Percentiles rank a stretch among this genome's conserved stretches.
Evolutionary conservation across 1,140 invertebrate genomes (phyloP).

Genomic region (Drosophila oshimai): DNA sequence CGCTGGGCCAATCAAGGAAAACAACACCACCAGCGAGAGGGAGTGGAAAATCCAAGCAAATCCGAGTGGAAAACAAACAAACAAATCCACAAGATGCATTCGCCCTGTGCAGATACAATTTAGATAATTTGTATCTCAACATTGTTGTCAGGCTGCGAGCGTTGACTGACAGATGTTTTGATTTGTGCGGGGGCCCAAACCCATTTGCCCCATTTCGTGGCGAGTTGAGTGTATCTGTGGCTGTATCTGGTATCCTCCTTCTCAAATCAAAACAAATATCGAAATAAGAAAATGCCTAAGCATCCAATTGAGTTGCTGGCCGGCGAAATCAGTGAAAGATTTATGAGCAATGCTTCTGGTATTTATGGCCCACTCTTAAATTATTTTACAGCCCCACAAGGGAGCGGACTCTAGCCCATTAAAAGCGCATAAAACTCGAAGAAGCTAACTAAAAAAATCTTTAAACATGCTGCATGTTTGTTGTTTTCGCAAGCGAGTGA

Average conservation of each 20-base stretch:
- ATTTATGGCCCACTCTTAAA: slow-evolving; percentile 69
- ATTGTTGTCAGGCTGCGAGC: slow-evolving; percentile 65
- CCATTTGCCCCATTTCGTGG: slow-evolving; percentile 28
- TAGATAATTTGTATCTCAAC: slow-evolving; percentile 82
- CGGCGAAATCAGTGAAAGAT: slow-evolving; percentile 70
- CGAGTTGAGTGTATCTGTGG: not conserved
- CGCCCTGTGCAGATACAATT: slow-evolving; percentile 70
- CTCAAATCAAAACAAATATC: slow-evolving; percentile 60
- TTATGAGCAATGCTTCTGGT: slow-evolving; percentile 66
- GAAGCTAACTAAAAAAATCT: not conserved
- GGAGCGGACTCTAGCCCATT: slow-evolving; percentile 34
- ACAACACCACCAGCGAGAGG: not conserved
- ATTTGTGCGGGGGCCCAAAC: slow-evolving; percentile 42
- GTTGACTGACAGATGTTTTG: slow-evolving; percentile 80
- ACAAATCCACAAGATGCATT: slow-evolving; percentile 74
- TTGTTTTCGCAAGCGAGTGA: slow-evolving; percentile 49
- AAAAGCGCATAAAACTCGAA: slow-evolving; percentile 67
- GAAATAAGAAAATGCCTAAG: slow-evolving; percentile 60
- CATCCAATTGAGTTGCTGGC: slow-evolving; percentile 56
- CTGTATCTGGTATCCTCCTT: slow-evolving; percentile 20
- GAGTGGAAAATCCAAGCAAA: slow-evolving; percentile 8
- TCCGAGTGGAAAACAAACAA: slow-evolving; percentile 61
- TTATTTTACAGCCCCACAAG: slow-evolving; percentile 57
- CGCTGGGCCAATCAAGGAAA: slow-evolving; percentile 19
- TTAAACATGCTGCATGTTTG: slow-evolving; percentile 46